Evolutionary conservation across 2,797 vertebrate species (phyloP), one percentile per base, ranked within the genome.

Genomic region (Syngnathus rostellatus): DNA sequence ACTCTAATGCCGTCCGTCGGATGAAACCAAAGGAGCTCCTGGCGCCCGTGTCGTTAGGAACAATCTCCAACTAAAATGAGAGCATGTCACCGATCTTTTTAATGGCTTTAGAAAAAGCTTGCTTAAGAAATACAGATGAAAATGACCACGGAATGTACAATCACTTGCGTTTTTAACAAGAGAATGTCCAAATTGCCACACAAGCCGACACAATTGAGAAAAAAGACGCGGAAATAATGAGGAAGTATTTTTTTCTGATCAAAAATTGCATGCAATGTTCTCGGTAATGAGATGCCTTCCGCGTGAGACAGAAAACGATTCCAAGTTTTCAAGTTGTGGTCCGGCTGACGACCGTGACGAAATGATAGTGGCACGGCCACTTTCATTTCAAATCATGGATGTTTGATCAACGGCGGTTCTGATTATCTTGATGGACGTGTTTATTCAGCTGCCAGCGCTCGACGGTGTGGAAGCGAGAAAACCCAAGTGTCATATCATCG

Each of bases 251-350:
- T 48, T 45, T 45, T 16, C 31, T 6, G 14, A 12, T 7, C 55
- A 37, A 61, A 40, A 38, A 46, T 40, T 64, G 67, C 64, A 53
- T 65, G 14, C 14, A 16, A 19, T 66, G 11, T 50, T 31, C 25
- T 17, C 41, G 71, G 54, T 64, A 70, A 72, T 71, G 21, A 62
- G 71, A 63, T 16, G 65, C 38, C 41, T 3, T 61, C 61, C 46
- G 72, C 58, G 37, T 61, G 60, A 68, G 63, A 72, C 65, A 8
- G n/a, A 46, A 67, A 79, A 74, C 67, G 17, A 75, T 69, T 78
- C 76, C 2, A 45, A 55, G 65, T 45, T 72, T 82, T 83, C 68
- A 83, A 82, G 76, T 80, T 66, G 39, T 31, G 64, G 60, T 70
- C 63, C 17, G n/a, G n/a, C 66, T 64, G 74, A 75, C 70, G 68